Evolutionary conservation across 1,140 invertebrate species (phyloP).

Genomic region (Brachionus calyciflorus): DNA sequence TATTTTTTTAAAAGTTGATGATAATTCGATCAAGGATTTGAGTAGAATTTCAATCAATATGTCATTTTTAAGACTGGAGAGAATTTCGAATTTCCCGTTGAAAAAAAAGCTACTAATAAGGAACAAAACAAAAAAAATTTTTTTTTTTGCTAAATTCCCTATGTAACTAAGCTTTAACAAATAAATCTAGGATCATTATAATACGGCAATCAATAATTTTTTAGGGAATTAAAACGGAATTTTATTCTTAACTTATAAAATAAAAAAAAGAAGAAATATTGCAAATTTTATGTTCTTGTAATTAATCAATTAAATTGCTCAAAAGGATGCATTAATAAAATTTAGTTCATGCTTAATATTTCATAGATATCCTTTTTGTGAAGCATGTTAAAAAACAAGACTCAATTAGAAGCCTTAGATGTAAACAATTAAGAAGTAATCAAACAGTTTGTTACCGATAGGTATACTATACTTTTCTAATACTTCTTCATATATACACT

Average conservation of each 20-base stretch:
- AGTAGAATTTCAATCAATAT: slow-evolving; percentile 11
- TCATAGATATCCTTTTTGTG: background rate
- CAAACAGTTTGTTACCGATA: no score
- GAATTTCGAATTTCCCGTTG: slow-evolving; percentile 8
- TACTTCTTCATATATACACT: no score
- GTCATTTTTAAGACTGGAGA: background rate
- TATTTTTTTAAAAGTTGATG: background rate
- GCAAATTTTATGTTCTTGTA: background rate
- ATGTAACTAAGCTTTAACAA: background rate
- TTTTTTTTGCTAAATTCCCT: slow-evolving; percentile 30
- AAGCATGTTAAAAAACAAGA: no score
- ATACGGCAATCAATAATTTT: slow-evolving; percentile 17
- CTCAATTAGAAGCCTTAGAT: no score
- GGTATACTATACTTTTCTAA: no score
- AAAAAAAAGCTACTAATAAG: slow-evolving; percentile 10
- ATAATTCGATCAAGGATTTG: background rate
- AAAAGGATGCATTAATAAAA: background rate
- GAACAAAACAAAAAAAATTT: no score
- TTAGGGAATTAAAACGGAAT: background rate
- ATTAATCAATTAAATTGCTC: background rate
- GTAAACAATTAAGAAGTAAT: no score
- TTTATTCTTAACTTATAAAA: background rate
- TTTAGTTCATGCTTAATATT: background rate
- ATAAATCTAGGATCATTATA: slow-evolving; percentile 15
- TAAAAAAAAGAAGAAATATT: background rate